Evolutionary conservation across 37 sponge, comb jelly and placozoan genomes (phyloP).

Genomic region (Geodia barretti): DNA sequence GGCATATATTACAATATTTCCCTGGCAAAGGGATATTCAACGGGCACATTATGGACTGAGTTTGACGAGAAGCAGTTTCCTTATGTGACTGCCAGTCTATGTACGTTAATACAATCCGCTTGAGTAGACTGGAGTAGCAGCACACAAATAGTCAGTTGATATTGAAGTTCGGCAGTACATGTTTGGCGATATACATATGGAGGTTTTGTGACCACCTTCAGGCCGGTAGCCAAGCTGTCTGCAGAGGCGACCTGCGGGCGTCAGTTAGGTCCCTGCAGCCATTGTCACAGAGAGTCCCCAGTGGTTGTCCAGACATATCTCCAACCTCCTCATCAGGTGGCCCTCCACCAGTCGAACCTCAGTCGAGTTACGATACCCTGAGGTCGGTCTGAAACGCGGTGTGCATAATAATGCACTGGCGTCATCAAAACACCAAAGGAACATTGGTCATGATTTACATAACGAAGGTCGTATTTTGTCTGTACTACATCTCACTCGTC

Average conservation of each 20-base stretch:
- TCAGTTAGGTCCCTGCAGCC: conserved; percentile 19
- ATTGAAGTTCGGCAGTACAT: no score
- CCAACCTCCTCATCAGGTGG: conserved; percentile 11
- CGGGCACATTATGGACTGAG: no score
- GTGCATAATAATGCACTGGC: neutral
- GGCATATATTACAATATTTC: neutral
- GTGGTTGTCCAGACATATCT: conserved; percentile 6
- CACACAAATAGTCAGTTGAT: neutral
- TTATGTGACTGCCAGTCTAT: no score
- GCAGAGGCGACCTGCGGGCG: conserved; percentile 23
- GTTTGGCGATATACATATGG: no score
- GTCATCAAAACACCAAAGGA: neutral
- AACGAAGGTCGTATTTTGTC: neutral
- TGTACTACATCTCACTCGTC: no score
- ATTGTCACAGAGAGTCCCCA: conserved; percentile 35
- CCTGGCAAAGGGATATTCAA: neutral
- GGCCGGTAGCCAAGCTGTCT: conserved; percentile 20
- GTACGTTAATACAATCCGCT: no score
- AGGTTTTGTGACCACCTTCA: no score
- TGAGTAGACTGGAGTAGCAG: neutral
- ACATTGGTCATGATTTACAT: neutral
- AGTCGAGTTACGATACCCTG: neutral
- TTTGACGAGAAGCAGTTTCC: no score
- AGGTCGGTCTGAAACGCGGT: neutral
- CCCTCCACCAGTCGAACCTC: conserved; percentile 22